Evolutionary conservation across 2,888 invertebrate genomes (phyloP).

Genomic region (Griposia aprilina): DNA sequence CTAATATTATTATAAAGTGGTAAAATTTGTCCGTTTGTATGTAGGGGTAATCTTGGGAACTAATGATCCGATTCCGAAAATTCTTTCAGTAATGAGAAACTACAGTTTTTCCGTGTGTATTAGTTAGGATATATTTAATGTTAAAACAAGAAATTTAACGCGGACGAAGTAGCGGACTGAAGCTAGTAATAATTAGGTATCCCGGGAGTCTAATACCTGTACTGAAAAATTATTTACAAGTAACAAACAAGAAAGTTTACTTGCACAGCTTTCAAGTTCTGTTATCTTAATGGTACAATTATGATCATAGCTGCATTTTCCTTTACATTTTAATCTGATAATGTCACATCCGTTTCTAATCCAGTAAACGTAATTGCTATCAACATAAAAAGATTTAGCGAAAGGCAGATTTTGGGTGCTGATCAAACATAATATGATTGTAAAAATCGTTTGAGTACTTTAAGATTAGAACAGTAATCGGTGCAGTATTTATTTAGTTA

Average conservation of each 20-base stretch:
- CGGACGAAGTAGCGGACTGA: no score
- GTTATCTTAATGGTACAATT: background rate
- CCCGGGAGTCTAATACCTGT: background rate
- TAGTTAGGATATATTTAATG: no score
- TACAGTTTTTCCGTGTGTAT: no score
- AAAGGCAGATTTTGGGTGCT: constrained; percentile 45
- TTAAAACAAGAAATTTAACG: no score
- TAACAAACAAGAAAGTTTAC: background rate
- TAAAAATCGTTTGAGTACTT: constrained; percentile 36
- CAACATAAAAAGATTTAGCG: constrained; percentile 33
- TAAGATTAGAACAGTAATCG: constrained; percentile 43
- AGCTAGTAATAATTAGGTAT: no score
- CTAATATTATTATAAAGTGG: no score
- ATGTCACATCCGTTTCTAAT: constrained; percentile 19
- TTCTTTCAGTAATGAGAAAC: no score
- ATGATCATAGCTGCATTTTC: background rate
- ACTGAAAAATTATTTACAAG: background rate
- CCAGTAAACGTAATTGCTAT: constrained; percentile 26
- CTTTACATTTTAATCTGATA: background rate
- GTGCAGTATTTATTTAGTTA: constrained; percentile 32
- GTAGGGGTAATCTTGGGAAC: no score
- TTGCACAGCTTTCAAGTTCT: background rate
- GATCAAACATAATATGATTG: constrained; percentile 44
- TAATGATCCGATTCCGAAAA: no score
- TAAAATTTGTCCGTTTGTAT: no score